These are phyloP conservation scores for Agrilus mali DNA, from an alignment of 2,888 invertebrate species.

Conservation along the genomic window DNA sequence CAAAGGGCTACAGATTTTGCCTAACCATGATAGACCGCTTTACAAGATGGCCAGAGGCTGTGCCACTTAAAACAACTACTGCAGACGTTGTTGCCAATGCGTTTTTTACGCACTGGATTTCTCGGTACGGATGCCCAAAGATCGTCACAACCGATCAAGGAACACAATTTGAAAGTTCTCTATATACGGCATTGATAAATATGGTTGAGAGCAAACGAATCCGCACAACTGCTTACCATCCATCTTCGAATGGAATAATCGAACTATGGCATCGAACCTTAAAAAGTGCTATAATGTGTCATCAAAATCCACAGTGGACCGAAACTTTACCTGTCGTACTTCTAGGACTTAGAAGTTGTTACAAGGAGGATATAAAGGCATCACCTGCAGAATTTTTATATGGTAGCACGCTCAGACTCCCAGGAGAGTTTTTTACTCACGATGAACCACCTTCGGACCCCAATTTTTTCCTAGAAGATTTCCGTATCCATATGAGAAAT, in stretches of 20 bases:
- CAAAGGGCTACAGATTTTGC: conserved; percentile 20
- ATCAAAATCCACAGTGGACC: neutral
- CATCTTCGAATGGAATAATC: neutral
- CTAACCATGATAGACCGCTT: no score
- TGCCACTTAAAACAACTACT: conserved; percentile 14
- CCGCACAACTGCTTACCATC: conserved; percentile 7
- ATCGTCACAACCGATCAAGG: conserved; percentile 12
- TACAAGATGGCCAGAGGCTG: conserved; percentile 15
- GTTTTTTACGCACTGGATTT: conserved; percentile 7
- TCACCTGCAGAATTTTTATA: neutral
- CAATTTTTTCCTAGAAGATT: neutral
- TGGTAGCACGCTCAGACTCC: neutral
- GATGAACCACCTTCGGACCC: neutral
- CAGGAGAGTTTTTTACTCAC: neutral
- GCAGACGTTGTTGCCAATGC: conserved; percentile 11
- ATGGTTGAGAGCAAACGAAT: conserved; percentile 8
- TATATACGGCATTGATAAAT: conserved; percentile 7
- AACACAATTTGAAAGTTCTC: conserved; percentile 6
- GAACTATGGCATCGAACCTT: neutral
- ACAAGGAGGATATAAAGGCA: neutral
- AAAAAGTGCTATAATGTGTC: neutral
- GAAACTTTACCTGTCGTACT: neutral
- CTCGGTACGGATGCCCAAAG: conserved; percentile 8
- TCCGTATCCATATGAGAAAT: neutral
- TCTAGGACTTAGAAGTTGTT: neutral